Evolutionary conservation across 2,888 invertebrate genomes (phyloP).

Genomic region (Thecocarcelia acutangulata): DNA sequence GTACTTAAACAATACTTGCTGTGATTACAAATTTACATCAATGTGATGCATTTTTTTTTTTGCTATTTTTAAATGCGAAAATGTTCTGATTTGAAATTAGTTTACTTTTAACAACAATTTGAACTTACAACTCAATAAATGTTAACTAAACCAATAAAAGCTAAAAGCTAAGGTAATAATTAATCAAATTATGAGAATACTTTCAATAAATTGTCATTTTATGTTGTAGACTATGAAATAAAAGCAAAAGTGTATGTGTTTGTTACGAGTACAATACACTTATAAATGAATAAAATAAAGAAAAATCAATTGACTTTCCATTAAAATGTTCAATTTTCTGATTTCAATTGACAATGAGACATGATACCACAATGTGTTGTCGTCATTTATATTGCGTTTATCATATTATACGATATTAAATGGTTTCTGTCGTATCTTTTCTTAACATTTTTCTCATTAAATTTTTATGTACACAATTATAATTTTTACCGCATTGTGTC

Average conservation of each 20-base stretch:
- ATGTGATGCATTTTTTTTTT: no score
- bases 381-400: slow-evolving; percentile 68
- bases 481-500: slow-evolving; percentile 39
- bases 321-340: slow-evolving; percentile 69
- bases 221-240: not conserved
- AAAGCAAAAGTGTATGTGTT: not conserved
- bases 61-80: no score
- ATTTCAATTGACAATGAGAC: slow-evolving; percentile 67
- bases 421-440: slow-evolving; percentile 39
- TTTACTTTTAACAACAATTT: not conserved
- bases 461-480: slow-evolving; percentile 46
- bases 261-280: not conserved
- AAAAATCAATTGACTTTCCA: slow-evolving; percentile 64
- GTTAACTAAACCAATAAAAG: slow-evolving; percentile 50
- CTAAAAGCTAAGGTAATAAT: slow-evolving; percentile 33
- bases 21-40: no score
- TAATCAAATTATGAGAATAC: slow-evolving; percentile 20
- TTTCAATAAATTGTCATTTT: slow-evolving; percentile 55
- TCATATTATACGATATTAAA: slow-evolving; percentile 65
- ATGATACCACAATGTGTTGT: slow-evolving; percentile 64
- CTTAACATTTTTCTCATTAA: slow-evolving; percentile 23
- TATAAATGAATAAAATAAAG: not conserved
- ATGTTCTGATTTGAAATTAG: no score
- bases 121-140: slow-evolving; percentile 42
- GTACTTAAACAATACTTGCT: no score